Evolutionary conservation across 2,113 vertebrate species (phyloP), one percentile per base, ranked within the genome.

Genomic region (Campylomormyrus numenius): DNA sequence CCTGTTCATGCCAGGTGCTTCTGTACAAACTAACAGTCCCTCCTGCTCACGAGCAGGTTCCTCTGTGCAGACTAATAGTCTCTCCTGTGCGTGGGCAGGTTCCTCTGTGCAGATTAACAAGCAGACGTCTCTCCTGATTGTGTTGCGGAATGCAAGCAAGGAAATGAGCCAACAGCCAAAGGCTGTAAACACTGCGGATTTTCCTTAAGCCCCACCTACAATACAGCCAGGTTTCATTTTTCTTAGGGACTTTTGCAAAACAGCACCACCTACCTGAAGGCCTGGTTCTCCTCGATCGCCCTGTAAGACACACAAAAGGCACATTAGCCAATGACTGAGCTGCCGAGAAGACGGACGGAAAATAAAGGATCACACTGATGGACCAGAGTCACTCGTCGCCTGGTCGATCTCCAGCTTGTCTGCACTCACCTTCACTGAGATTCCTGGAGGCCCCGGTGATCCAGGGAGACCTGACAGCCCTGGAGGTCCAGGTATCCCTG

Each of bases 211-310:
- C 62, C 62, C 62, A 66, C 35, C 15, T 17, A 35, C 11, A 77
- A 39, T 42, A 7, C 13, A 50, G 27, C 27, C 48, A 31, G n/a
- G 27, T 53, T 24, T 87, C 1, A 19, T 15, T 52, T 87, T 53
- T 53, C 31, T 35, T 4, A 87, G 27, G n/a, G 83, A 87, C 31
- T 87, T 87, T 21, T 31, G 48, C 48, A 19, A 27, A 11, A 87
- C 49, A 87, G 27, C 10, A 8, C 85, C n/a, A 93, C 96, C 96
- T 92, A 98, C 97, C 93, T 96, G 96, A 85, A 21, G 52, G 50
- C 97, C 97, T 0, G 50, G 5, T 42, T 95, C 95, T 17, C 97
- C 97, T 42, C 93, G 90, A 17, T 98, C 96, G 4, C 97, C 97
- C 97, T 98, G 91, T 13, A 93, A 95, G 91, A 93, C 6, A 91